Conservation (phyloP, 2,113 vertebrate genomes). For the Atherinomorus stipes region DNA sequence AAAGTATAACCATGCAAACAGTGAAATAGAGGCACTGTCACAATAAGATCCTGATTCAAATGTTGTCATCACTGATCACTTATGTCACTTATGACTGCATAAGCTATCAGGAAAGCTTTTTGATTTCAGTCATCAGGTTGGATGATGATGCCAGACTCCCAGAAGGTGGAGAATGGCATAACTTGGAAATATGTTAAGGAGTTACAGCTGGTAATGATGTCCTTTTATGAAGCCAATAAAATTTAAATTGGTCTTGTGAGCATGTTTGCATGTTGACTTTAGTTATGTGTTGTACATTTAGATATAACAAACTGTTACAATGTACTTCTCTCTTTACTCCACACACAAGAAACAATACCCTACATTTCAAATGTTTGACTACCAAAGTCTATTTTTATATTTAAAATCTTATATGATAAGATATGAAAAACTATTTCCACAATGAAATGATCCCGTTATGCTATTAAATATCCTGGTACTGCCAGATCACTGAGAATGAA, state of each 20-base stretch:
- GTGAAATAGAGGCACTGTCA: too few relatives aligned
- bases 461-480: not conserved
- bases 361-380: not conserved
- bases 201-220: not conserved
- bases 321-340: too few relatives aligned
- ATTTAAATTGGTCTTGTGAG: not conserved
- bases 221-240: conserved; percentile 2
- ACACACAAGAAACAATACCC: not conserved
- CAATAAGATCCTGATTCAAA: too few relatives aligned
- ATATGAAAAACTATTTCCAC: conserved; percentile 11
- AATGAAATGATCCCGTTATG: conserved; percentile 40
- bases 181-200: conserved; percentile 1
- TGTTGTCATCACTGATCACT: too few relatives aligned
- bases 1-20: too few relatives aligned
- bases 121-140: not conserved
- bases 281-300: not conserved
- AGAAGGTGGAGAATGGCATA: not conserved
- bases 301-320: not conserved
- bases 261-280: not conserved
- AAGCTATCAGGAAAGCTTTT: not conserved
- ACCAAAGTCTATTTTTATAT: not conserved
- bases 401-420: not conserved
- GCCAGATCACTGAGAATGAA: conserved; percentile 10
- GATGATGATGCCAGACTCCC: conserved; percentile 4
- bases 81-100: too few relatives aligned